Evolutionary conservation across 2,888 invertebrate species (phyloP).

Genomic region (Steinernema scapterisci): DNA sequence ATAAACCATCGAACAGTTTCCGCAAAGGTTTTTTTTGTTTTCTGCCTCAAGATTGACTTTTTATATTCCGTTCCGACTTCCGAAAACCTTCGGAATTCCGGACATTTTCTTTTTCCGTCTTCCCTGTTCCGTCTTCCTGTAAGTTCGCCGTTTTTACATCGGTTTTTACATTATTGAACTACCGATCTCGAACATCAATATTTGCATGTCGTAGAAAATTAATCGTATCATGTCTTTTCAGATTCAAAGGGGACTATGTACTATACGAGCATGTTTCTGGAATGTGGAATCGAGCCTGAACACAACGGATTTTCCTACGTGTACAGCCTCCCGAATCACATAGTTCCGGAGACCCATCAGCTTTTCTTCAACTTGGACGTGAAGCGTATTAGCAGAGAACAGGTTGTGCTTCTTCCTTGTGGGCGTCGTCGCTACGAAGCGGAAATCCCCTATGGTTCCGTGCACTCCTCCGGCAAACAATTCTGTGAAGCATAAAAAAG

Average conservation of each 20-base stretch:
- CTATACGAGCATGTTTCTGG: not conserved
- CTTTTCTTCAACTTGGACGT: not conserved
- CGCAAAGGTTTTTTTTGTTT: no score
- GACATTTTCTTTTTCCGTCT: no score
- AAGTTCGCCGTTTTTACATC: no score
- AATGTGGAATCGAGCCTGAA: conserved; percentile 8
- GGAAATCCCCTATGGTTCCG: not conserved
- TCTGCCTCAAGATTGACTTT: no score
- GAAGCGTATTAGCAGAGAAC: conserved; percentile 1
- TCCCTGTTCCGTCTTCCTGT: no score
- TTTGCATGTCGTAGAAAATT: no score
- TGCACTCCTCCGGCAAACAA: not conserved
- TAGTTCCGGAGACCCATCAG: conserved; percentile 4
- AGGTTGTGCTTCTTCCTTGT: conserved; percentile 5
- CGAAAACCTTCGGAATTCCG: no score
- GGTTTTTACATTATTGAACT: no score
- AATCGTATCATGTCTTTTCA: no score
- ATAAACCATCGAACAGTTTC: no score
- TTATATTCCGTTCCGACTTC: no score
- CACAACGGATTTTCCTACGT: conserved; percentile 25
- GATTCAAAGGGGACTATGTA: not conserved
- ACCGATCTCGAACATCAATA: not conserved
- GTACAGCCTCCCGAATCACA: not conserved
- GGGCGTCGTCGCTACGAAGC: not conserved
- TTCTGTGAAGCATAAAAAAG: not conserved